Conservation (phyloP, 2,113 vertebrate genomes). For the Ramphastos sulfuratus region DNA sequence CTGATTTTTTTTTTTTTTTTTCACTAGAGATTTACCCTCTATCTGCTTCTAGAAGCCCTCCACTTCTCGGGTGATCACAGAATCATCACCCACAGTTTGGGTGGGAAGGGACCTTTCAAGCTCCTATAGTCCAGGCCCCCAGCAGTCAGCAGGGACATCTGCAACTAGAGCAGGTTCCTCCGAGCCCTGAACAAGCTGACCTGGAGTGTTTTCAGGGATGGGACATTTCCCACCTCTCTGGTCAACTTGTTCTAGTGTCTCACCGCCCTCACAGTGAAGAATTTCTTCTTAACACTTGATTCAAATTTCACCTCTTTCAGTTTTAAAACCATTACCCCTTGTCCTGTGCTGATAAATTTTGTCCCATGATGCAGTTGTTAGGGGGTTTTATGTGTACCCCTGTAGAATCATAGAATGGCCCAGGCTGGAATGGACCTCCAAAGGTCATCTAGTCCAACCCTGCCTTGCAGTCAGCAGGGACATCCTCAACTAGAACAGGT, state of each 20-base stretch:
- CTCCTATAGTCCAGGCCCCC: neutral
- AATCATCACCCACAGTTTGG: neutral
- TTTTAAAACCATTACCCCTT: neutral
- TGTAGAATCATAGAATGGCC: neutral
- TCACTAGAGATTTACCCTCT: neutral
- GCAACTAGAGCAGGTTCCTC: neutral
- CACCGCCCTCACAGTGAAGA: neutral
- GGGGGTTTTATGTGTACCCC: neutral
- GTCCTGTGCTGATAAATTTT: neutral
- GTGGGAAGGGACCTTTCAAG: neutral
- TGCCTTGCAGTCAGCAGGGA: no score
- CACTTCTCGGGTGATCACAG: neutral
- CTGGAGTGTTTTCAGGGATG: neutral
- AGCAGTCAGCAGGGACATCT: neutral
- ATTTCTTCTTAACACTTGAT: no score
- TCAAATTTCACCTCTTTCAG: neutral
- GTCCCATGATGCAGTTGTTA: accelerated
- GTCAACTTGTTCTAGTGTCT: neutral
- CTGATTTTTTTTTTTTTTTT: neutral
- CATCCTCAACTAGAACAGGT: no score
- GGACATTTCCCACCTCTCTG: neutral
- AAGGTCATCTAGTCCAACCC: no score
- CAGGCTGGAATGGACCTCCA: no score
- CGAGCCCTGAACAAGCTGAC: neutral
- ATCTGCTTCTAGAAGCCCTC: neutral